These are phyloP conservation scores for Hirtodrosophila trivittata DNA, from an alignment of 2,888 invertebrate genomes.

Conservation along the genomic window DNA sequence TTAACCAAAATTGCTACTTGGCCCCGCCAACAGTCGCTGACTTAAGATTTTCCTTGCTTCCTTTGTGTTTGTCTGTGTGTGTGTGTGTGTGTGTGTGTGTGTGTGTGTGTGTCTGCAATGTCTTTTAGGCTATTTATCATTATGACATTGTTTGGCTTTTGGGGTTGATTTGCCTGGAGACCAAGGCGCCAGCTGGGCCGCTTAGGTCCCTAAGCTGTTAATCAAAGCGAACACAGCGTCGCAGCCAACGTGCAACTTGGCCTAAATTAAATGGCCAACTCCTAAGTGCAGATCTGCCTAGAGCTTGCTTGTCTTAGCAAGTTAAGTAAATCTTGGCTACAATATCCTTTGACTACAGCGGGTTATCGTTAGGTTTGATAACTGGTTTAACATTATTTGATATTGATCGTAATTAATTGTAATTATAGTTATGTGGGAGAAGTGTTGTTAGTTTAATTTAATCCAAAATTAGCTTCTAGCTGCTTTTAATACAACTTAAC, in stretches of 20 bases:
- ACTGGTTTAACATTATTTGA: too few species aligned
- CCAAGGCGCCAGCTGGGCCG: constrained; percentile 47
- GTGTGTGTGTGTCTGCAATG: too few species aligned
- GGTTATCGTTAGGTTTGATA: neutral
- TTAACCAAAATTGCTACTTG: constrained; percentile 47
- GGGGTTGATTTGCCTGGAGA: constrained; percentile 67
- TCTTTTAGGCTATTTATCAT: constrained; percentile 69
- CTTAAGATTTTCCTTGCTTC: constrained; percentile 28
- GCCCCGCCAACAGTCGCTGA: constrained; percentile 22
- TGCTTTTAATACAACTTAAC: too few species aligned
- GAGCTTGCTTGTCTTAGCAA: neutral
- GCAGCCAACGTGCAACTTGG: constrained; percentile 28
- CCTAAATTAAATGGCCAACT: constrained; percentile 20
- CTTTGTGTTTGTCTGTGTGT: constrained; percentile 12
- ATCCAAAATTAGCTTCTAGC: too few species aligned
- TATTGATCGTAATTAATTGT: too few species aligned
- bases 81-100: too few species aligned
- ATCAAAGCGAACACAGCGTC: constrained; percentile 58
- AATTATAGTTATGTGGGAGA: too few species aligned
- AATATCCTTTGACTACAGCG: too few species aligned
- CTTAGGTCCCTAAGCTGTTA: constrained; percentile 63
- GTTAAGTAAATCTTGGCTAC: neutral
- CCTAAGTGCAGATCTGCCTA: constrained; percentile 10
- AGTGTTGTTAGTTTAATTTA: too few species aligned
- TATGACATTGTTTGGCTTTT: constrained; percentile 67